Evolutionary conservation across 2,888 invertebrate genomes (phyloP), one percentile per base, ranked within the genome.

Genomic region (Parapristionchus giblindavisi): DNA sequence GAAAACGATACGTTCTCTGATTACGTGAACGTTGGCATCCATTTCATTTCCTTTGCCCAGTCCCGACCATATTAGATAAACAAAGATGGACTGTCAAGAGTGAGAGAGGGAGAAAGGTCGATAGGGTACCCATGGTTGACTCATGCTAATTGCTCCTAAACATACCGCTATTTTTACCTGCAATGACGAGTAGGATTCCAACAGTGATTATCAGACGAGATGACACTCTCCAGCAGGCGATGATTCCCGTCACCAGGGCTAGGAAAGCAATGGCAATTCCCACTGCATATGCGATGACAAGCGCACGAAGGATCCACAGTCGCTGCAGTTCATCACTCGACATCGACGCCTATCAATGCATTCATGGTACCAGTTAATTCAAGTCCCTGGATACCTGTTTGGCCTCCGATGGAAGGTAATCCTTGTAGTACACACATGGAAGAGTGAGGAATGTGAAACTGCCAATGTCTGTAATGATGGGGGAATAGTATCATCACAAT

Each of bases 201-300:
- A 96, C 96, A 71, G 94, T 94, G 38, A 95, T 94, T 85, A 96
- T 94, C 88, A 95, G 94, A 81, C 94, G 94, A 11, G 95, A 94
- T 68, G 95, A 95, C 84, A 96, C 92, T 89, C 94, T 93, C 95
- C 96, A 98, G 89, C 97, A 98, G 84, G 97, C 96, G 43, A 95
- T 93, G 21, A 96, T 93, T 77, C 97, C 97, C 75, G 95, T 94
- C 92, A 96, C 94, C 90, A 96, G 96, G 32, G 96, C 94, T 84
- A 95, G 92, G 90, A 96, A 94, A 83, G 96, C 93, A 60, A 94
- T 92, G 84, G 95, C 91, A 90, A 98, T 94, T 68, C 94, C 94
- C 75, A 96, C 14, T 87, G 95, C 94, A 91, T 95, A 96, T 84
- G 96, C 91, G 51, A 94, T 95, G 88, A 96, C 93, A 90, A 94